A percentile compares a stretch with the other conserved stretches of the same genome.
These are phyloP conservation scores for Chroicocephalus ridibundus DNA, from an alignment of 2,113 vertebrate species.

Conservation along the genomic window DNA sequence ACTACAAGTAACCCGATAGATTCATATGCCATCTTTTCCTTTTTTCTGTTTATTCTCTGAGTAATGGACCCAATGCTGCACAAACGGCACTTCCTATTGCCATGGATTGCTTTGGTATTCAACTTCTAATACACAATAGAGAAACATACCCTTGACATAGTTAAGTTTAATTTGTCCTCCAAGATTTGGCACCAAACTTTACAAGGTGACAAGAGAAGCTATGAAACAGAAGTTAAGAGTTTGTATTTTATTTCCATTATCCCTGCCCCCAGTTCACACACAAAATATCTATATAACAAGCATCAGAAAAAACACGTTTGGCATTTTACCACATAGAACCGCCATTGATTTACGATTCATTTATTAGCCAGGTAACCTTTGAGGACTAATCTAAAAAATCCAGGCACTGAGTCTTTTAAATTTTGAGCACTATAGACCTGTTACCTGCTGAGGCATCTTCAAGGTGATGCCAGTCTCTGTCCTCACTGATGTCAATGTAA, in stretches of 20 bases:
- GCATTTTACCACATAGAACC: not conserved
- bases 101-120: not conserved
- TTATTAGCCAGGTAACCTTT: not conserved
- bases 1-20: not conserved
- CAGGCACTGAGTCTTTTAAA: not conserved
- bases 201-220: not conserved
- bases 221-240: not conserved
- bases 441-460: slow-evolving; percentile 97
- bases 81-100: not conserved
- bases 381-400: not conserved
- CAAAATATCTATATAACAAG: not conserved
- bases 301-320: not conserved
- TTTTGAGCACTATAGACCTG: not conserved
- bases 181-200: not conserved
- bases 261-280: not conserved
- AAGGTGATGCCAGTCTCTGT: slow-evolving; percentile 96
- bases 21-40: not conserved
- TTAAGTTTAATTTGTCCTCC: not conserved
- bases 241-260: not conserved
- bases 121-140: not conserved
- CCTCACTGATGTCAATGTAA: slow-evolving; percentile 95
- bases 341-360: not conserved
- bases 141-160: not conserved
- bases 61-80: not conserved
- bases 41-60: not conserved